phyloP scores from a whole-genome alignment of 2,113 vertebrate genomes.

The Solea solea region DNA sequence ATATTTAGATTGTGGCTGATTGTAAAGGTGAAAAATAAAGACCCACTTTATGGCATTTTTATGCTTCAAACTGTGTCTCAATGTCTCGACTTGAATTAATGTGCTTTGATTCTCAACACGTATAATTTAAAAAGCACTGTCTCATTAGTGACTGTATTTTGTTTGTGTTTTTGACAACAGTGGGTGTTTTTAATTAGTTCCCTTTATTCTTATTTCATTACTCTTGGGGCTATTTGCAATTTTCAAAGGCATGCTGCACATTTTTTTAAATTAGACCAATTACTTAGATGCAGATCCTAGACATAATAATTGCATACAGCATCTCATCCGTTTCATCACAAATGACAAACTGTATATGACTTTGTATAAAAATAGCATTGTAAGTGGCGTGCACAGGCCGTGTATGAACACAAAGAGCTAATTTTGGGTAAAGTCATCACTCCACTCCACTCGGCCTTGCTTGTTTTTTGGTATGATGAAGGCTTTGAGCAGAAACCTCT shows the following conservation, averaged over 20 bases:
- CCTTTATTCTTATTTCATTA: neutral
- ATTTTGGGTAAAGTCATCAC: conserved; percentile 48
- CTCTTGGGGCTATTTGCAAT: neutral
- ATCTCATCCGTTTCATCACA: neutral
- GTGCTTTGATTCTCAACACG: conserved; percentile 4
- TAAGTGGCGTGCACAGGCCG: conserved; percentile 3
- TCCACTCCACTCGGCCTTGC: conserved; percentile 30
- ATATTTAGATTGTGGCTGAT: neutral
- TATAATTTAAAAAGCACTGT: conserved; percentile 5
- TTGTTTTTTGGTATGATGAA: conserved; percentile 42
- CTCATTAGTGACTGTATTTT: conserved; percentile 13
- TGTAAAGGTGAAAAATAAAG: neutral
- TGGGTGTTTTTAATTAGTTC: neutral
- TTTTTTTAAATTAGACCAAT: conserved; percentile 9
- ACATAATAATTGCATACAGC: conserved; percentile 8
- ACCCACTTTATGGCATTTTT: neutral
- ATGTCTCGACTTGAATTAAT: conserved; percentile 4
- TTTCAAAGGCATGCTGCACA: neutral
- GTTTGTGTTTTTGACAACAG: conserved; percentile 11
- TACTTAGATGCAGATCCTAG: neutral
- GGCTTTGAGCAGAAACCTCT: conserved; percentile 37
- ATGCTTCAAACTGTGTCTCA: conserved; percentile 2
- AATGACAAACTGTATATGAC: neutral
- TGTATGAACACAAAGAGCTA: conserved; percentile 34
- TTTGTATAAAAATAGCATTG: conserved; percentile 4